These are phyloP conservation scores for Callyntrura guangdongensis DNA, from an alignment of 2,888 invertebrate genomes.

Conservation along the genomic window DNA sequence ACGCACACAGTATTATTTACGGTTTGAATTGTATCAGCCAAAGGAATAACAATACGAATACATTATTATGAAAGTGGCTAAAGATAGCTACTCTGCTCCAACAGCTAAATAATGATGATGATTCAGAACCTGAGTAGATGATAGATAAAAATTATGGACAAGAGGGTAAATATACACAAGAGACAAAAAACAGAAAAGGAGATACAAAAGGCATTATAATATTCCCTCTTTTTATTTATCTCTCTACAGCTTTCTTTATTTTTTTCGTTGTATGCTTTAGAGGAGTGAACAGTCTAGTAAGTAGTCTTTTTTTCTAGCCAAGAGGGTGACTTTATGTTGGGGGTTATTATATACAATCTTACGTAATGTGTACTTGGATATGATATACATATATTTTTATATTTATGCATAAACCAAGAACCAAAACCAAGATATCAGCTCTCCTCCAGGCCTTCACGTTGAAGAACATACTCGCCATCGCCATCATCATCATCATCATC, in stretches of 20 bases:
- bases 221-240: background rate
- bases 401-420: constrained; percentile 64
- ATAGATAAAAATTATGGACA: constrained; percentile 76
- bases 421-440: constrained; percentile 63
- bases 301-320: background rate
- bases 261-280: constrained; percentile 35
- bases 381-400: constrained; percentile 41
- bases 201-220: constrained; percentile 26
- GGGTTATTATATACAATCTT: constrained; percentile 18
- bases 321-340: constrained; percentile 71
- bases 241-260: constrained; percentile 36
- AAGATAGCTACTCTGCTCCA: constrained; percentile 53
- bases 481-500: constrained; percentile 22
- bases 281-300: constrained; percentile 50
- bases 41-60: no score
- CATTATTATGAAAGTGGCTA: background rate
- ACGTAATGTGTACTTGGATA: constrained; percentile 58
- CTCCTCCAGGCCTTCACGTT: constrained; percentile 59
- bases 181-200: constrained; percentile 60
- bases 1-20: background rate
- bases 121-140: constrained; percentile 73
- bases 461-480: background rate
- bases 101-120: constrained; percentile 65
- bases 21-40: constrained; percentile 25
- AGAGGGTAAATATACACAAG: constrained; percentile 78